Conservation (phyloP, 2,888 invertebrate species). For the Brenthis daphne region DNA sequence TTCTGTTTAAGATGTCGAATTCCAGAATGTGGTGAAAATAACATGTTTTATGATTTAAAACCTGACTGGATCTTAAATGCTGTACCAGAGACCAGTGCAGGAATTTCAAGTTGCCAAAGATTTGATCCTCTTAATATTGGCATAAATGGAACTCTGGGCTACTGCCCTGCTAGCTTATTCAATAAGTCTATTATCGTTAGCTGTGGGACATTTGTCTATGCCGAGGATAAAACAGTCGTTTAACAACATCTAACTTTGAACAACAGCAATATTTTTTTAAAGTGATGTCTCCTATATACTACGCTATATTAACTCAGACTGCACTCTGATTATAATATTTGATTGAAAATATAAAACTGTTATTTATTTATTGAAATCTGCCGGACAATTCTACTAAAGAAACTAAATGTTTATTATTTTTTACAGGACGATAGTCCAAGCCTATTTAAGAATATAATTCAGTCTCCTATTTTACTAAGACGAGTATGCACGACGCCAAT, state of each 20-base stretch:
- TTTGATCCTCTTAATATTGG: slow-evolving; percentile 49
- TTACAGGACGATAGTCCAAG: slow-evolving; percentile 41
- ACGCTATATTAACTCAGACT: too few species aligned
- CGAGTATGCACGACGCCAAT: slow-evolving; percentile 85
- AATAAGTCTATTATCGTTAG: slow-evolving; percentile 40
- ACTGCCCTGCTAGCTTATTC: slow-evolving; percentile 59
- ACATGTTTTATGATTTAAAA: slow-evolving; percentile 53
- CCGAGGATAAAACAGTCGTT: slow-evolving; percentile 62
- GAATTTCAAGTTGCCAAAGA: slow-evolving; percentile 72
- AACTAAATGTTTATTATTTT: not conserved
- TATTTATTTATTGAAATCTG: too few species aligned
- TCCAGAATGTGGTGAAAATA: slow-evolving; percentile 74
- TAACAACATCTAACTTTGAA: too few species aligned
- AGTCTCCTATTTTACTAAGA: slow-evolving; percentile 60
- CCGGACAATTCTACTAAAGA: too few species aligned
- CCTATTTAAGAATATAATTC: slow-evolving; percentile 42
- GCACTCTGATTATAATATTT: too few species aligned
- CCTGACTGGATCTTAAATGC: slow-evolving; percentile 73
- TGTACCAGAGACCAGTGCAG: slow-evolving; percentile 57
- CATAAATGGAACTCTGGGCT: slow-evolving; percentile 51
- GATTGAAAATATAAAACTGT: too few species aligned
- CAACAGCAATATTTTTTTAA: too few species aligned
- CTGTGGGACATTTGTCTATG: slow-evolving; percentile 63
- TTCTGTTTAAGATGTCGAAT: slow-evolving; percentile 68
- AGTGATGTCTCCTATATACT: too few species aligned